phyloP scores from a whole-genome alignment of 2,113 vertebrate species.

The Coryphaenoides rupestris region DNA sequence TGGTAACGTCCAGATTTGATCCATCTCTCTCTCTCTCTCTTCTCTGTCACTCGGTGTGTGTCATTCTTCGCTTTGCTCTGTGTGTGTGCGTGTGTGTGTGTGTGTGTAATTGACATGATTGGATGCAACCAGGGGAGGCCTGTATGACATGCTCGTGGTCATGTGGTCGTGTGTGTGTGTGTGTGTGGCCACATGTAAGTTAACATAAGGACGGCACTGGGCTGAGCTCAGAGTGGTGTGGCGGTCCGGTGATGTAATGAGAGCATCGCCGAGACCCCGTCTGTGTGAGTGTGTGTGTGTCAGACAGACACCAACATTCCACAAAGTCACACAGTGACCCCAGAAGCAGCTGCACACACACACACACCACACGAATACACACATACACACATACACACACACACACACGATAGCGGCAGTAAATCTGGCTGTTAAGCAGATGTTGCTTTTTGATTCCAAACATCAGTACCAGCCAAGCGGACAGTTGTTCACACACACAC shows the following conservation, averaged over 20 bases:
- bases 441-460: background rate
- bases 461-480: background rate
- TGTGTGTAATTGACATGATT: background rate
- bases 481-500: conserved; percentile 7
- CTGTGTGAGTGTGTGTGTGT: too few species aligned
- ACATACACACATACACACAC: background rate
- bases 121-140: too few species aligned
- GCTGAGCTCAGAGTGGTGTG: too few species aligned
- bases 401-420: background rate
- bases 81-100: background rate
- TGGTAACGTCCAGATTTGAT: too few species aligned
- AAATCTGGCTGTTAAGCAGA: background rate
- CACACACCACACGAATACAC: background rate
- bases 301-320: too few species aligned
- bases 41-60: background rate
- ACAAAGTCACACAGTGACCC: too few species aligned
- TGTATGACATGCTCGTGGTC: too few species aligned
- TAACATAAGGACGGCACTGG: too few species aligned
- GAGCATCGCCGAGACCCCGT: too few species aligned
- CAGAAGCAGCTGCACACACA: background rate
- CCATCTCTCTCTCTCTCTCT: background rate
- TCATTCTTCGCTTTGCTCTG: background rate
- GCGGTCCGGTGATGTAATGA: too few species aligned
- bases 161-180: background rate
- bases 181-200: background rate